Conservation (phyloP, 2,888 invertebrate species). For the Acholoe squamosa region DNA sequence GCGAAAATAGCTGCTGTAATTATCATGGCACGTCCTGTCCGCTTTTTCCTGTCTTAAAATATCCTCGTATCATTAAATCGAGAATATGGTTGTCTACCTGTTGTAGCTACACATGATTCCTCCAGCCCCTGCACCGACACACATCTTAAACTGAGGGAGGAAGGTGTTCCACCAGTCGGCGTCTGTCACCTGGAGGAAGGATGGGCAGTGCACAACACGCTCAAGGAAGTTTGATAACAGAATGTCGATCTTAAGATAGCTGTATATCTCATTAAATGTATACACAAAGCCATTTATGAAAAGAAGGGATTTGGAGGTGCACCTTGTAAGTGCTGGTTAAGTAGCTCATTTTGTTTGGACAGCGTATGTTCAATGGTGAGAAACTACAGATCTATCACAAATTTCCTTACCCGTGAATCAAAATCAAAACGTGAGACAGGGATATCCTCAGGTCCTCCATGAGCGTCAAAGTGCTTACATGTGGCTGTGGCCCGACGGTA, state of each 20-base stretch:
- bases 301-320: no score
- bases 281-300: no score
- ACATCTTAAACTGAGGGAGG: slow-evolving; percentile 78
- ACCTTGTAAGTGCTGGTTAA: no score
- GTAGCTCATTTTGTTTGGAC: no score
- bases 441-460: slow-evolving; percentile 81
- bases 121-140: slow-evolving; percentile 79
- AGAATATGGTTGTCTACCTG: no score
- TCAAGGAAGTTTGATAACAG: no score
- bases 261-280: no score
- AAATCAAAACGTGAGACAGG: slow-evolving; percentile 69
- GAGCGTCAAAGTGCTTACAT: slow-evolving; percentile 81
- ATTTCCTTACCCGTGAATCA: slow-evolving; percentile 67
- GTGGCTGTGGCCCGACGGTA: slow-evolving; percentile 78
- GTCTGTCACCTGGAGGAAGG: slow-evolving; percentile 74
- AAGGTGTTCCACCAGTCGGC: slow-evolving; percentile 79
- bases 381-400: background rate
- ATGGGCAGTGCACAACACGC: background rate
- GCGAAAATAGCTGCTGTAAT: no score
- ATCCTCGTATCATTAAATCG: no score
- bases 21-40: no score
- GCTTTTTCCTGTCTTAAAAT: no score
- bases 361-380: background rate
- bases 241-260: no score
- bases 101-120: slow-evolving; percentile 83